Evolutionary conservation across 2,888 invertebrate genomes (phyloP), one percentile per base, ranked within the genome.

Genomic region (Lucinisca nassula): DNA sequence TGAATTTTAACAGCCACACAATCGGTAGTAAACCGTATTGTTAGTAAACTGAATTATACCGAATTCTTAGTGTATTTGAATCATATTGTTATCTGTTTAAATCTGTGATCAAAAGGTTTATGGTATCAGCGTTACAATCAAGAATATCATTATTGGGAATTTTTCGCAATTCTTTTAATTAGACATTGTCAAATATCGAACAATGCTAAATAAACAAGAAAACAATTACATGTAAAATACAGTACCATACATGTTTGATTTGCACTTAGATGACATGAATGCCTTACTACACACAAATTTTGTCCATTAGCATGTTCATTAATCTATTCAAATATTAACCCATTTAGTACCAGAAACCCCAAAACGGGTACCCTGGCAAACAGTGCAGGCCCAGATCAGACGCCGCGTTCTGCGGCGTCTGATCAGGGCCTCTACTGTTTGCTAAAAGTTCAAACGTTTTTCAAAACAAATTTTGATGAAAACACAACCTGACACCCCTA

Each of bases 71-170:
- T 67, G 67, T 67, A 67, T 67, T 67, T 30, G 30, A 67, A 35
- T 67, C 67, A 17, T 67, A 12, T 35, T 67, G 67, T 67, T 67
- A 67, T 67, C 67, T 67, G 30, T 32, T 67, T 35, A 10, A 67
- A 67, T 67, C 67, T 67, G 35, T 35, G 67, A 67, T 67, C 67
- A 67, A 67, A 45, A 67, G 67, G 35, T 67, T 67, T 67, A 67
- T 17, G 67, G 67, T 67, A 67, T 67, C 67, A 17, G 67, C 14
- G 1, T 10, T 35, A 35, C 32, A 27, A 67, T 67, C 67, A 35
- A 21, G n/a, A 14, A 35, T 30, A 67, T 55, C 8, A 35, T 67
- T 67, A 67, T 67, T 67, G 67, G 35, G 67, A 32, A 35, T 67
- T 67, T 67, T 67, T 67, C 67, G 24, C 67, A 35, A 67, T 67